These are phyloP conservation scores for Sycophila sp. DNA, from an alignment of 1,140 invertebrate genomes.

Conservation along the genomic window DNA sequence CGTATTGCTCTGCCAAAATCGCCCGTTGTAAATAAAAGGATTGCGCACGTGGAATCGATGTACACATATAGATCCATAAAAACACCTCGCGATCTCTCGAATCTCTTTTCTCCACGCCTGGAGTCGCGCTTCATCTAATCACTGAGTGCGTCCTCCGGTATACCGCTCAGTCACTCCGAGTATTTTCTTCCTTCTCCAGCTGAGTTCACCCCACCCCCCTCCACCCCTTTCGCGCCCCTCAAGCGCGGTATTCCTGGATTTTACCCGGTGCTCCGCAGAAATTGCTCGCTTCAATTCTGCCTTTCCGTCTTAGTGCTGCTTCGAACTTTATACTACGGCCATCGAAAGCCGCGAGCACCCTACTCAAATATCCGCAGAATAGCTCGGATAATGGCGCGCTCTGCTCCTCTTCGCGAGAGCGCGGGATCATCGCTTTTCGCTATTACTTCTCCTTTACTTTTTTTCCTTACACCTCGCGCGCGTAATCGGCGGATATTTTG, in stretches of 20 bases:
- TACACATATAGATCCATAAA: no score
- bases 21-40: background rate
- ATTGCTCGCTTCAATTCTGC: background rate
- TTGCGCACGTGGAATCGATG: background rate
- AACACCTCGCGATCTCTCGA: no score
- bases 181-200: background rate
- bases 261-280: background rate
- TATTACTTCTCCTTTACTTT: no score
- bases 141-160: background rate
- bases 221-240: background rate
- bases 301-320: background rate
- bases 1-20: no score
- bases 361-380: background rate
- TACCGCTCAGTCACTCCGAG: background rate
- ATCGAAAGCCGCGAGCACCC: background rate
- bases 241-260: background rate
- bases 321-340: background rate
- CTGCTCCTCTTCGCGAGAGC: no score
- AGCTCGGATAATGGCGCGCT: background rate
- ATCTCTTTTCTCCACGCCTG: background rate
- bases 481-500: no score
- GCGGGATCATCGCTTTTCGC: no score
- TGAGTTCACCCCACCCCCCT: background rate
- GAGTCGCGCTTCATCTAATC: background rate
- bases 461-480: no score